Evolutionary conservation across 2,113 vertebrate genomes (phyloP).

Genomic region (Macrotis lagotis): DNA sequence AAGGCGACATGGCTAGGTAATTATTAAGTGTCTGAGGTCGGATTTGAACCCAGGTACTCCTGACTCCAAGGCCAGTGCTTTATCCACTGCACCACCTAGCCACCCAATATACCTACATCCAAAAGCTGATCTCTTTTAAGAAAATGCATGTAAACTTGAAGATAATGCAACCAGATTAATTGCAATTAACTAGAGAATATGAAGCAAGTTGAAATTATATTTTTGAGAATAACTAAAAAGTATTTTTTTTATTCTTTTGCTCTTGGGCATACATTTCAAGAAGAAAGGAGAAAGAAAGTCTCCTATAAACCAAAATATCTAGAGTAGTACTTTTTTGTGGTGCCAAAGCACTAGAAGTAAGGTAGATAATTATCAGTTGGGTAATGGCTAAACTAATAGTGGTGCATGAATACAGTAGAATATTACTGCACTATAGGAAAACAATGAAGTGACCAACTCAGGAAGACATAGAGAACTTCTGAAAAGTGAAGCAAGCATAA

Average conservation of each 20-base stretch:
- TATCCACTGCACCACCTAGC: too few species aligned
- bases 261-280: not conserved
- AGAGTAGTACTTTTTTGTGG: not conserved
- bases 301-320: not conserved
- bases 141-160: conserved; percentile 5
- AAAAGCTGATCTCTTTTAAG: conserved; percentile 9
- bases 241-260: not conserved
- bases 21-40: too few species aligned
- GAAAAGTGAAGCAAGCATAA: not conserved
- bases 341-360: not conserved
- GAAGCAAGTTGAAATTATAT: not conserved
- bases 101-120: not conserved
- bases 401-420: not conserved
- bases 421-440: not conserved
- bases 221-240: not conserved
- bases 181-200: not conserved
- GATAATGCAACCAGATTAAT: not conserved
- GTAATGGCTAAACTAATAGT: not conserved
- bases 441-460: not conserved
- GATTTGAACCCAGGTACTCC: too few species aligned
- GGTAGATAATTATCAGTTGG: not conserved
- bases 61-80: too few species aligned
- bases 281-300: not conserved
- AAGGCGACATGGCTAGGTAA: too few species aligned
- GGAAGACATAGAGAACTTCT: not conserved